Conservation (phyloP, 35 echinoderm and acorn worm genomes). For the Anneissia japonica region DNA sequence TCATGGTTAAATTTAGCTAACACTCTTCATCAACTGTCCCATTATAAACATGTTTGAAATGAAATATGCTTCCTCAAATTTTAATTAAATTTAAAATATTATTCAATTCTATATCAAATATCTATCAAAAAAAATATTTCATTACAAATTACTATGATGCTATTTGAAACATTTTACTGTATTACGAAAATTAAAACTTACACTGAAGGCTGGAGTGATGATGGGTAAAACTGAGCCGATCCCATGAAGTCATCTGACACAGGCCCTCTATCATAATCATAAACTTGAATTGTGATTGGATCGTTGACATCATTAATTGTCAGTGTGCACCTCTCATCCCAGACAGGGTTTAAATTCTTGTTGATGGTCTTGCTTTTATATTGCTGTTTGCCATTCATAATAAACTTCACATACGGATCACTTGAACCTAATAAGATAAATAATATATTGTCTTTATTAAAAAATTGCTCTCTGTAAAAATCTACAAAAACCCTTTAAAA, state of each 20-base stretch:
- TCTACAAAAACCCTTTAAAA: too few relatives aligned
- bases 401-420: conserved; percentile 94
- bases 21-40: too few relatives aligned
- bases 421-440: conserved; percentile 64
- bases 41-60: too few relatives aligned
- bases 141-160: too few relatives aligned
- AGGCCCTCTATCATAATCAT: conserved; percentile 75
- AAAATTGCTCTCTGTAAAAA: too few relatives aligned
- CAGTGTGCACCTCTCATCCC: conserved; percentile 82
- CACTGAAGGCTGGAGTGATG: conserved; percentile 58
- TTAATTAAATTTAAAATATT: too few relatives aligned
- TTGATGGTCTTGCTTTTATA: conserved; percentile 89
- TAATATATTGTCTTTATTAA: too few relatives aligned
- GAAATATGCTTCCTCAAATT: too few relatives aligned
- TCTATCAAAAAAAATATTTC: too few relatives aligned
- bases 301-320: conserved; percentile 64
- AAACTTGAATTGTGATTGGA: conserved; percentile 51
- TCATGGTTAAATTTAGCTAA: too few relatives aligned
- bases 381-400: conserved; percentile 66
- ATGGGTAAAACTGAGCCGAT: conserved; percentile 55
- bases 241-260: conserved; percentile 91
- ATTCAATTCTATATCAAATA: too few relatives aligned
- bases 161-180: neutral
- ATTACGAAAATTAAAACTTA: conserved; percentile 40
- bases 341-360: conserved; percentile 83